phyloP scores from a whole-genome alignment of 2,797 vertebrate species.

The Pseudomugil tenellus region DNA sequence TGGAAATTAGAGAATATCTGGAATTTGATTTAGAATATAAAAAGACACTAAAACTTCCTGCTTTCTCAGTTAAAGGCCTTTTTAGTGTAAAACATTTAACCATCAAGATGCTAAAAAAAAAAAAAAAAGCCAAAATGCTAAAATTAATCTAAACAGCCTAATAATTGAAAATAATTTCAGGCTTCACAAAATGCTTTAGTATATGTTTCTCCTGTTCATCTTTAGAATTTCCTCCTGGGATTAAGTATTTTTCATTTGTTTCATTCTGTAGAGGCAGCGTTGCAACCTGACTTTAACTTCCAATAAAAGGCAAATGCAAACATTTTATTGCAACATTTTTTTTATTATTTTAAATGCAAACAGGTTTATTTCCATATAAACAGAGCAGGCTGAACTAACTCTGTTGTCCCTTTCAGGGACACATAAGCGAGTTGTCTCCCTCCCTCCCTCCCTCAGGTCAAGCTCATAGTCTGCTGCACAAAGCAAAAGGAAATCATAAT shows the following conservation, averaged over 20 bases:
- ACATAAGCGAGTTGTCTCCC: slow-evolving; percentile 45
- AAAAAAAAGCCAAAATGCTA: too few relatives aligned
- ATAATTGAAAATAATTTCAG: background rate
- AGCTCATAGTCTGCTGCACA: slow-evolving; percentile 63
- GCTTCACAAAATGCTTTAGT: background rate
- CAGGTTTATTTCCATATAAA: background rate
- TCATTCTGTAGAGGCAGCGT: background rate
- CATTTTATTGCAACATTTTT: too few relatives aligned
- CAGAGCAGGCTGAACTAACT: slow-evolving; percentile 20
- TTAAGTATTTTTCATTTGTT: background rate
- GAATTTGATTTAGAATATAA: slow-evolving; percentile 5
- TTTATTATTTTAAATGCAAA: too few relatives aligned
- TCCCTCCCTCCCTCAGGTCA: slow-evolving; percentile 59
- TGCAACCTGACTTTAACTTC: background rate
- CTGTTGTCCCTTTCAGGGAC: slow-evolving; percentile 33
- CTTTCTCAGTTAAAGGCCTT: slow-evolving; percentile 28
- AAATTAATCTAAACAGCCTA: slow-evolving; percentile 5
- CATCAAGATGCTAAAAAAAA: too few relatives aligned
- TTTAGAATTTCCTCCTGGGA: background rate
- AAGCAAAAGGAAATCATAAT: slow-evolving; percentile 56
- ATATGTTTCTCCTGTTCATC: background rate
- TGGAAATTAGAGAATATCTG: slow-evolving; percentile 8
- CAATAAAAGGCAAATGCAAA: slow-evolving; percentile 8
- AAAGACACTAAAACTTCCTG: background rate
- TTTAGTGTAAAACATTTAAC: background rate